A percentile compares a stretch with the other conserved stretches of the same genome.
Conservation (phyloP, 2,113 vertebrate genomes). For the Cacatua alba region DNA sequence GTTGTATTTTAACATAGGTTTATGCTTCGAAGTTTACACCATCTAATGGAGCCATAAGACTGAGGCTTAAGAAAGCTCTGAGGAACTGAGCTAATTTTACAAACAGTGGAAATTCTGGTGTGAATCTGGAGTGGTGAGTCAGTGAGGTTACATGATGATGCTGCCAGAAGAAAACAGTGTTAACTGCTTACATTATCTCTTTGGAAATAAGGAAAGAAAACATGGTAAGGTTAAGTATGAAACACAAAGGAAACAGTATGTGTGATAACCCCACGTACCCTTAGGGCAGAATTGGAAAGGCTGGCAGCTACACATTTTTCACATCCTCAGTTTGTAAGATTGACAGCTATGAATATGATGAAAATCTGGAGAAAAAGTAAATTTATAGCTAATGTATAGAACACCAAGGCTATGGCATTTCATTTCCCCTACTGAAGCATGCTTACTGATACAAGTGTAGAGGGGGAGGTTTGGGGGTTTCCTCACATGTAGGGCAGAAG, state of each 20-base stretch:
- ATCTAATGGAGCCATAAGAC: background rate
- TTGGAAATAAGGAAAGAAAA: conserved; percentile 9
- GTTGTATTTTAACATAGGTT: background rate
- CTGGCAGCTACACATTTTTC: background rate
- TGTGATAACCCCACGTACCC: background rate
- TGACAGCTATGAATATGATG: background rate
- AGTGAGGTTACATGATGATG: background rate
- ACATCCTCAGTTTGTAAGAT: background rate
- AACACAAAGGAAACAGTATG: background rate
- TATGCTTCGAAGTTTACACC: background rate
- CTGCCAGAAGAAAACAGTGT: background rate
- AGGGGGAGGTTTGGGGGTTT: background rate
- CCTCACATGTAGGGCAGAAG: background rate
- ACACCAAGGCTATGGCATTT: background rate
- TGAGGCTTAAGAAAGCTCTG: background rate
- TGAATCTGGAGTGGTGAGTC: background rate
- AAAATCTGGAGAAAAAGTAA: background rate
- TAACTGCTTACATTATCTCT: background rate
- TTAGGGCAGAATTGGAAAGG: conserved; percentile 21
- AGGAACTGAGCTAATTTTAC: background rate
- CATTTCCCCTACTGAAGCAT: background rate
- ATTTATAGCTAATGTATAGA: background rate
- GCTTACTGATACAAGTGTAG: background rate
- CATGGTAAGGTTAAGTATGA: background rate
- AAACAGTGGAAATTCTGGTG: background rate